Evolutionary conservation across 2,797 vertebrate genomes (phyloP).

Genomic region (Tangara arthus): DNA sequence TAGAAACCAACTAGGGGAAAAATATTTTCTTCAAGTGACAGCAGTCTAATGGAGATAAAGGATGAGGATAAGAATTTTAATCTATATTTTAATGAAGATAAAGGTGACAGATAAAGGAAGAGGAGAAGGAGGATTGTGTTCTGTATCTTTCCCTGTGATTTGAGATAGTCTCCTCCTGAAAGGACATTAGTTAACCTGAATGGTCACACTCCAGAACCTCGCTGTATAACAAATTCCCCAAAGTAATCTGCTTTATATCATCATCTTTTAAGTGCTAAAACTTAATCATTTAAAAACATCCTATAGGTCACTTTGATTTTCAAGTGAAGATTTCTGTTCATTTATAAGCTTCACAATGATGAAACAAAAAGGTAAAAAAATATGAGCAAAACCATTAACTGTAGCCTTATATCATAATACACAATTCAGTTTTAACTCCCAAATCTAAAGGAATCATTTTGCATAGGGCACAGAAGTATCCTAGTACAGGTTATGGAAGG

Average conservation of each 20-base stretch:
- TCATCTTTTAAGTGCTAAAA: neutral
- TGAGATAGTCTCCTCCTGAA: neutral
- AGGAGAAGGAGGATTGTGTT: neutral
- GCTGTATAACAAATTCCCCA: neutral
- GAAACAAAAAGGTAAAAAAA: neutral
- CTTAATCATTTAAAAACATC: neutral
- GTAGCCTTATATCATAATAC: neutral
- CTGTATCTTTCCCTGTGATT: neutral
- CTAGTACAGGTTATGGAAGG: neutral
- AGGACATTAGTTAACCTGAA: neutral
- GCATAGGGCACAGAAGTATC: neutral
- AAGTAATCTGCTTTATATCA: neutral
- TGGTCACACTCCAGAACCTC: neutral
- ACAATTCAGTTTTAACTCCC: neutral
- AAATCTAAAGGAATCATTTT: neutral
- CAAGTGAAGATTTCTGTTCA: neutral
- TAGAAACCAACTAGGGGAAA: neutral
- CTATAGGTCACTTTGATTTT: neutral
- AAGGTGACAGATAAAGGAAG: neutral
- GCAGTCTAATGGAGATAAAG: neutral
- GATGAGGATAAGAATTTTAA: neutral
- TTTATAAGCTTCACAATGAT: neutral
- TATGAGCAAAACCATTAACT: neutral
- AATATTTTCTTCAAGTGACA: neutral
- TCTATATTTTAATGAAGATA: conserved; percentile 8